Percentiles rank a stretch among this genome's conserved stretches.
phyloP scores from a whole-genome alignment of 2,797 vertebrate genomes.

The Labeo calbasu region DNA sequence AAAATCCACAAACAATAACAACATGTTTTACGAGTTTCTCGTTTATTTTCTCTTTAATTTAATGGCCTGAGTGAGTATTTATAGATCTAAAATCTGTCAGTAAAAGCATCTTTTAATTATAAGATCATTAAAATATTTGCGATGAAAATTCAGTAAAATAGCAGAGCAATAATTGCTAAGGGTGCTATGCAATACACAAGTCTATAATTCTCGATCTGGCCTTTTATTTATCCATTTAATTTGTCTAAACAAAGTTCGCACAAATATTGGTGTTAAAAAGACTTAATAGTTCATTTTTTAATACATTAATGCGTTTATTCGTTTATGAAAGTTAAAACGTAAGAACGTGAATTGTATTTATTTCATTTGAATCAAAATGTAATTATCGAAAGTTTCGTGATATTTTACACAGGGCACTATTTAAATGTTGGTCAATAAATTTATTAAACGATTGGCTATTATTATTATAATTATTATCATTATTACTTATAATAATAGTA shows the following conservation, averaged over 20 bases:
- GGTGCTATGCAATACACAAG: conserved; percentile 63
- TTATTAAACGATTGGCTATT: neutral
- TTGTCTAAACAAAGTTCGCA: conserved; percentile 5
- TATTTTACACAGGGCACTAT: conserved; percentile 13
- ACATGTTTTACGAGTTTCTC: neutral
- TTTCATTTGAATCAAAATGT: neutral
- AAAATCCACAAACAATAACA: neutral
- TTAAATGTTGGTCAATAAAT: neutral
- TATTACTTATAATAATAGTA: neutral
- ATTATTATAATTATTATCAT: neutral
- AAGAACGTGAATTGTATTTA: neutral
- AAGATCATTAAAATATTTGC: neutral
- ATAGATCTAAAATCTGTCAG: neutral
- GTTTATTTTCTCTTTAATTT: neutral
- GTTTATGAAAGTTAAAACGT: conserved; percentile 15
- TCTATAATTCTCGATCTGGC: conserved; percentile 20
- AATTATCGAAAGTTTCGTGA: neutral
- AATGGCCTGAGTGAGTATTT: neutral
- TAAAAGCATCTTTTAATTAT: neutral
- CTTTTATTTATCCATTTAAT: conserved; percentile 25
- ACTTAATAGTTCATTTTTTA: neutral
- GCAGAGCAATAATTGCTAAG: conserved; percentile 62
- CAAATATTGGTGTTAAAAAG: conserved; percentile 9
- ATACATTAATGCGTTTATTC: conserved; percentile 27
- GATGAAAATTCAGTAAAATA: conserved; percentile 36